A percentile compares a stretch with the other conserved stretches of the same genome.
Conservation (phyloP, 2,113 vertebrate species). For the Myiopsitta monachus region DNA sequence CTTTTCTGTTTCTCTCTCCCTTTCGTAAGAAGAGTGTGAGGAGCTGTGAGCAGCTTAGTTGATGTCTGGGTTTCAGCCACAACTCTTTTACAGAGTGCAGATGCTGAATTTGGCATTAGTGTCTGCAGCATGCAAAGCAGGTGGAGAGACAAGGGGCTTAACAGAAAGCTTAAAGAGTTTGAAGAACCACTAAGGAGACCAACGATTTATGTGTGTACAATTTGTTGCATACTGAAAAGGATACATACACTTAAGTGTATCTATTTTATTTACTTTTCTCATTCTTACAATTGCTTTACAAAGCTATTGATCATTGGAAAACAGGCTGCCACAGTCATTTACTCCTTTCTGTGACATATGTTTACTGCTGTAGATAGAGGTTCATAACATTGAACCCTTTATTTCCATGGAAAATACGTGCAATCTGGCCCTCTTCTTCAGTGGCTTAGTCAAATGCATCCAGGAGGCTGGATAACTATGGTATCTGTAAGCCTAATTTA, state of each 20-base stretch:
- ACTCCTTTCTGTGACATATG: neutral
- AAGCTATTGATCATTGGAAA: neutral
- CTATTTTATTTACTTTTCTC: neutral
- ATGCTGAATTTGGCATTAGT: neutral
- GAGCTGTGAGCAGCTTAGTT: neutral
- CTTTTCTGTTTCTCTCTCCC: neutral
- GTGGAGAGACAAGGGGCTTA: neutral
- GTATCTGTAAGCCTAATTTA: neutral
- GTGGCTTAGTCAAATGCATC: neutral
- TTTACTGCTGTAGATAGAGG: neutral
- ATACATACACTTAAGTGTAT: neutral
- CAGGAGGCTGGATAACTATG: neutral
- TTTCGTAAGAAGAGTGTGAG: neutral
- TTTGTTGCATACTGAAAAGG: neutral
- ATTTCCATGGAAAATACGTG: rapidly evolving
- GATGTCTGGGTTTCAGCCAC: neutral
- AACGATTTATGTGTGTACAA: neutral
- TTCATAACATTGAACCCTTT: neutral
- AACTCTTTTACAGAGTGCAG: neutral
- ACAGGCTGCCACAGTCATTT: neutral
- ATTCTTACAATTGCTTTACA: neutral
- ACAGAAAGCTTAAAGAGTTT: neutral
- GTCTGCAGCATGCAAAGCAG: neutral
- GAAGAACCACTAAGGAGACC: neutral
- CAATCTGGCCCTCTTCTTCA: neutral